These are phyloP conservation scores for Pollenia labialis DNA, from an alignment of 2,888 invertebrate genomes.

Conservation along the genomic window DNA sequence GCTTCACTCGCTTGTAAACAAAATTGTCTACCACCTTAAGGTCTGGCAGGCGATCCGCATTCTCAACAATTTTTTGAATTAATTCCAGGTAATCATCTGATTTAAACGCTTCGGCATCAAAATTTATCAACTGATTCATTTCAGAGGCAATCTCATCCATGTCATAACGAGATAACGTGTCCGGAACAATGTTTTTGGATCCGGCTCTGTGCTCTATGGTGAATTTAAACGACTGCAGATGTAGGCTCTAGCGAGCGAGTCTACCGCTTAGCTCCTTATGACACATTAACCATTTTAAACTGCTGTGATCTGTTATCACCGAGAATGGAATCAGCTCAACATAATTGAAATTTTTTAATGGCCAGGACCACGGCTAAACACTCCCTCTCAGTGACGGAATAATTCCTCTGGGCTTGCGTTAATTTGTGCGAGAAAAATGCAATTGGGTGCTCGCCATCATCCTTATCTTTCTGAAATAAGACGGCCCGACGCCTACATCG, in stretches of 20 bases:
- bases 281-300: constrained; percentile 27
- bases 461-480: background rate
- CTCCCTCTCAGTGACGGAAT: background rate
- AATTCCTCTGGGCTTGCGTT: no score
- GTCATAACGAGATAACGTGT: background rate
- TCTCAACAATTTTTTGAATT: background rate
- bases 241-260: constrained; percentile 2
- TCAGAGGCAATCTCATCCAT: background rate
- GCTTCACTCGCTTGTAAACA: background rate
- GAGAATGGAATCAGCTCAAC: constrained; percentile 1
- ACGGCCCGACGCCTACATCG: constrained; percentile 40
- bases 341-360: background rate
- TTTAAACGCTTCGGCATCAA: constrained; percentile 6
- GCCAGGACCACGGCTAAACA: background rate
- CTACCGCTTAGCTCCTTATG: background rate
- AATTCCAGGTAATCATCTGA: background rate
- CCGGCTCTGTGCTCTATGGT: constrained; percentile 11
- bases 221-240: background rate
- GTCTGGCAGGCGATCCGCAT: no score
- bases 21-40: background rate
- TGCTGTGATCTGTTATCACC: background rate
- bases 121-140: background rate
- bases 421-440: constrained; percentile 12
- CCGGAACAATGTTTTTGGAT: background rate
- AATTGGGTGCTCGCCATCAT: constrained; percentile 21